Conservation (phyloP, 2,797 vertebrate genomes). For the Crocidura indochinensis region DNA sequence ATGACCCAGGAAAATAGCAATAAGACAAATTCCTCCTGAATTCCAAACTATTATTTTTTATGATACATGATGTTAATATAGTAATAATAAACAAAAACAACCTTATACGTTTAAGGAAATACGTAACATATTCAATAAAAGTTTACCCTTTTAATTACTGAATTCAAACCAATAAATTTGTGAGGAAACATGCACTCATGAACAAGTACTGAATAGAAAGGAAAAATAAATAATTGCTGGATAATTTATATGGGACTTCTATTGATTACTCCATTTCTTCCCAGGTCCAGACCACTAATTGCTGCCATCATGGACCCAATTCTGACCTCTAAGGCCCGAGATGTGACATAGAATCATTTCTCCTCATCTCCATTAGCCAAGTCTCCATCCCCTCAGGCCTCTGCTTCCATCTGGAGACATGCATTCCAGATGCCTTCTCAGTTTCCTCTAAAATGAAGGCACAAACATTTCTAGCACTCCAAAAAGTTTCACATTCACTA, state of each 20-base stretch:
- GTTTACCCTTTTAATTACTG: not conserved
- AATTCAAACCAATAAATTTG: slow-evolving; percentile 16
- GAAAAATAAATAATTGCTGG: not conserved
- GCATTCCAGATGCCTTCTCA: not conserved
- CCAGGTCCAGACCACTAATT: not conserved
- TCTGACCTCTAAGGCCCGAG: not conserved
- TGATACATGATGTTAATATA: not conserved
- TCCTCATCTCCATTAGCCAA: not conserved
- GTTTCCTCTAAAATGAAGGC: slow-evolving; percentile 28
- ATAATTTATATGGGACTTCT: not conserved
- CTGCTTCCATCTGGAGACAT: slow-evolving; percentile 38
- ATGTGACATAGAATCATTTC: not conserved
- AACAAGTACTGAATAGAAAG: not conserved
- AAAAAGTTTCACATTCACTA: not conserved
- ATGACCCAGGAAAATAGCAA: not conserved
- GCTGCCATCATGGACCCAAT: too few relatives aligned
- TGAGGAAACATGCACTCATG: not conserved
- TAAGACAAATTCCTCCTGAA: not conserved
- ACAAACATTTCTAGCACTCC: not conserved
- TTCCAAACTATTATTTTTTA: not conserved
- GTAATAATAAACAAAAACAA: not conserved
- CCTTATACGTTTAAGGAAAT: not conserved
- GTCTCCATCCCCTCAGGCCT: not conserved
- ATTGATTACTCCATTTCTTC: not conserved
- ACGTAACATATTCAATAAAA: not conserved